These are phyloP conservation scores for Enoplosus armatus DNA, from an alignment of 2,797 vertebrate genomes.

Conservation along the genomic window DNA sequence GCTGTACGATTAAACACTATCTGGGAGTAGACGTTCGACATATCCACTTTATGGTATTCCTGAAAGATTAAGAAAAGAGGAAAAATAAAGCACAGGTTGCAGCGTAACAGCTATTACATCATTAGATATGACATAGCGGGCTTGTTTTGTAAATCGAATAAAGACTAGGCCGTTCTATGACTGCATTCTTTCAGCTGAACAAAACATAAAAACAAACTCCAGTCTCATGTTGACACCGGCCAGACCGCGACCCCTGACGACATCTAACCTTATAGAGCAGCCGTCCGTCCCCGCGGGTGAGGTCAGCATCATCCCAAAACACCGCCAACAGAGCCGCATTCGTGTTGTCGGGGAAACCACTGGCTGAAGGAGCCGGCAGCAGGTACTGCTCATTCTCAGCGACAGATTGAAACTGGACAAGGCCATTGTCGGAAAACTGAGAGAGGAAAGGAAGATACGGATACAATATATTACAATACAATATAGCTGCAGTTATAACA, in stretches of 20 bases:
- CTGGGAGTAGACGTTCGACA: conserved; percentile 85
- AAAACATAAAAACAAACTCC: not conserved
- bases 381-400: conserved; percentile 85
- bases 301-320: conserved; percentile 90
- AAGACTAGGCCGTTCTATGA: not conserved
- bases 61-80: conserved; percentile 15
- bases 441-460: conserved; percentile 27
- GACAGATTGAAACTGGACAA: conserved; percentile 85
- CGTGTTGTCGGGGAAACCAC: conserved; percentile 81
- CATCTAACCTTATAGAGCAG: conserved; percentile 85
- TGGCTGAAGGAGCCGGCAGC: conserved; percentile 80
- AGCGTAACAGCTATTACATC: not conserved
- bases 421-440: conserved; percentile 90
- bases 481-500: not conserved
- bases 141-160: not conserved
- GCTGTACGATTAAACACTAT: conserved; percentile 86
- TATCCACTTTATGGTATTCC: conserved; percentile 79
- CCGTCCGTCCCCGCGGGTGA: conserved; percentile 82
- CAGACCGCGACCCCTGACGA: not conserved
- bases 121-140: not conserved
- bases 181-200: not conserved
- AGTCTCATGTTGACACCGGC: not conserved
- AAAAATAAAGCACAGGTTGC: not conserved
- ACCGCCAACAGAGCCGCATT: conserved; percentile 82
- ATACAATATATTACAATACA: not conserved